phyloP scores from a whole-genome alignment of 2,797 vertebrate genomes.

The Yasuhikotakia modesta region DNA sequence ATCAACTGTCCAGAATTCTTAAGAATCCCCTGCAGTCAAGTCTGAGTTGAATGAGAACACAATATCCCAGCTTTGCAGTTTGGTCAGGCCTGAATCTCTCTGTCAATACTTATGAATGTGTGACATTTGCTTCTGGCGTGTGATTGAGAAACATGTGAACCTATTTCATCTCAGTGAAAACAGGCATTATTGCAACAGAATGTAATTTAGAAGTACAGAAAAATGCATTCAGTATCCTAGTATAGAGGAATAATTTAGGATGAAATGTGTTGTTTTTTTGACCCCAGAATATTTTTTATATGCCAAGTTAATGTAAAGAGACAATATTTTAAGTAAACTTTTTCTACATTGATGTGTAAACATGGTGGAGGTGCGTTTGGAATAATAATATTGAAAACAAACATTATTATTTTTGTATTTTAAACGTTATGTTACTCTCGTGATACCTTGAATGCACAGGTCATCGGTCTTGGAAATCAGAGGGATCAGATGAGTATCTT shows the following conservation, averaged over 20 bases:
- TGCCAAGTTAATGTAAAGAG: neutral
- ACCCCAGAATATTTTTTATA: no score
- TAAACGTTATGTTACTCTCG: no score
- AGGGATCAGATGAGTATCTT: neutral
- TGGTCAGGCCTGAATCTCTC: neutral
- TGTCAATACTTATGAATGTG: neutral
- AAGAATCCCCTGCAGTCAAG: neutral
- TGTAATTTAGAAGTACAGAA: no score
- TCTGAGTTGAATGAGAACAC: neutral
- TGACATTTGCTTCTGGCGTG: neutral
- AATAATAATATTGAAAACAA: no score
- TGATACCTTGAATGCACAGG: no score
- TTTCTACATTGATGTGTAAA: no score
- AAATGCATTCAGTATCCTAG: neutral
- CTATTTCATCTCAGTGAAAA: neutral
- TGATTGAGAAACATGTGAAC: neutral
- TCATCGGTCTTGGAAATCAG: neutral
- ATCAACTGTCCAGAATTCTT: neutral
- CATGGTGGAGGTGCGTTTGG: no score
- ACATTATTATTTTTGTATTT: no score
- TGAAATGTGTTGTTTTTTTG: no score
- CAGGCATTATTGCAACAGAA: neutral
- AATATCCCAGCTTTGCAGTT: neutral
- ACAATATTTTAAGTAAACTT: no score
- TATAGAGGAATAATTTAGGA: neutral